Conservation (phyloP, 2,888 invertebrate genomes). For the Zhengitettix transpicula region DNA sequence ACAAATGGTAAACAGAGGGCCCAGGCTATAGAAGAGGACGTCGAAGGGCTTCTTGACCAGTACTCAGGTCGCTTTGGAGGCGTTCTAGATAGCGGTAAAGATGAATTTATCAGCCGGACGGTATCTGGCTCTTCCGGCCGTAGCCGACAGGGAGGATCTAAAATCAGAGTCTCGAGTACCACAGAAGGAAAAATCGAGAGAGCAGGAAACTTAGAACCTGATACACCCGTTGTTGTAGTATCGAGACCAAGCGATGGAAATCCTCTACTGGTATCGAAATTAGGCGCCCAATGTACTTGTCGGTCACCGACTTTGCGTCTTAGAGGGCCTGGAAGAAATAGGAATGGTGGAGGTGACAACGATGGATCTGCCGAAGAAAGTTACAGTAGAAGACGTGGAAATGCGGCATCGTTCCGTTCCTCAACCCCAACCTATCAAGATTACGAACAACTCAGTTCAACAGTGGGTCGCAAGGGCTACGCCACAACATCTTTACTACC, state of each 20-base stretch:
- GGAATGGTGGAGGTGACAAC: too few relatives aligned
- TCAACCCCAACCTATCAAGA: too few relatives aligned
- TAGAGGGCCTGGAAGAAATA: too few relatives aligned
- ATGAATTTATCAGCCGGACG: slow-evolving; percentile 6
- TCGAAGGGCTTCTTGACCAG: slow-evolving; percentile 5
- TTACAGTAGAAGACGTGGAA: too few relatives aligned
- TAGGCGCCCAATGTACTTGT: slow-evolving; percentile 59
- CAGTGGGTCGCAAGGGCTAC: too few relatives aligned
- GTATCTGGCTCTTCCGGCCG: slow-evolving; percentile 2
- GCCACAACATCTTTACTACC: too few relatives aligned
- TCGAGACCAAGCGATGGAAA: slow-evolving; percentile 48
- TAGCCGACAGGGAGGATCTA: neutral
- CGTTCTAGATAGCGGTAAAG: slow-evolving; percentile 1
- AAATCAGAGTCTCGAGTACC: too few relatives aligned
- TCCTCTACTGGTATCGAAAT: slow-evolving; percentile 49
- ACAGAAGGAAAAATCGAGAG: neutral
- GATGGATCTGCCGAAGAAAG: too few relatives aligned
- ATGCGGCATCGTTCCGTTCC: too few relatives aligned
- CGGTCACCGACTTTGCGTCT: slow-evolving; percentile 17
- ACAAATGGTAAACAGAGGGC: neutral
- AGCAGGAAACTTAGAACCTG: neutral
- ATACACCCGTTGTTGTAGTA: slow-evolving; percentile 17
- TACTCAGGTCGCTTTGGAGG: slow-evolving; percentile 6
- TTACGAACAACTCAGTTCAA: too few relatives aligned
- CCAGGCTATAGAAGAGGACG: slow-evolving; percentile 3